Base-by-base conservation (phyloP, 64 coral and sea anemone genomes). In the Astreopora myriophthalma region DNA sequence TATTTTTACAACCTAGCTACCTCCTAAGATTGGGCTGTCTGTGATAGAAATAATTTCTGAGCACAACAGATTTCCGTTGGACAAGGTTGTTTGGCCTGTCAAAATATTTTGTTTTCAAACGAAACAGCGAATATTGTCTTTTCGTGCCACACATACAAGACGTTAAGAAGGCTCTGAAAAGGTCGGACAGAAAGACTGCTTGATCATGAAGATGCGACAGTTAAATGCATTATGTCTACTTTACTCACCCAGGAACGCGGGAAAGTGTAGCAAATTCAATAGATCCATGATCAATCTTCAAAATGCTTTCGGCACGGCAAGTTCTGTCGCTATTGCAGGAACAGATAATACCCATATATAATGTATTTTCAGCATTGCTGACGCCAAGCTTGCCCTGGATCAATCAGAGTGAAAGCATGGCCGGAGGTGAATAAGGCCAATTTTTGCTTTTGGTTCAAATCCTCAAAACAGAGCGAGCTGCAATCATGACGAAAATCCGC, bases 261-360 rank as follows among this genome's bases (percentile, higher is more conserved):
- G 22, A 65, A 64, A 38, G 52, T 66, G 32, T 60, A 5, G 23
- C 20, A 64, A 83, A 83, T 64, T 62, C 57, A 33, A 83, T 64
- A 16, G 79, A 83, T 37, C 79, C 79, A 64, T 65, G 52, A 38
- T 83, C 57, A 25, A 64, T 60, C 52, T 34, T 32, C 2, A 83
- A 57, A 34, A 64, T 22, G 20, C 79, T 64, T 65, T 83, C 79
- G 14, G 79, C 23, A 20, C 57, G 52, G 34, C 55, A 63, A 64
- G 32, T 64, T 34, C 48, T 60, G 49, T 64, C 33, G 22, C 57
- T 64, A 1, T 36, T 58, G 58, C 79, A 83, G 57, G 79, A 83
- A 83, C 79, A 83, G n/a, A 83, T 65, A 38, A 83, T 38, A 65
- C 79, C 79, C 79, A 83, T 83, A 22, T 22, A 83, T 37, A 65